Conservation (phyloP, 2,113 vertebrate genomes). For the Zosterops lateralis region DNA sequence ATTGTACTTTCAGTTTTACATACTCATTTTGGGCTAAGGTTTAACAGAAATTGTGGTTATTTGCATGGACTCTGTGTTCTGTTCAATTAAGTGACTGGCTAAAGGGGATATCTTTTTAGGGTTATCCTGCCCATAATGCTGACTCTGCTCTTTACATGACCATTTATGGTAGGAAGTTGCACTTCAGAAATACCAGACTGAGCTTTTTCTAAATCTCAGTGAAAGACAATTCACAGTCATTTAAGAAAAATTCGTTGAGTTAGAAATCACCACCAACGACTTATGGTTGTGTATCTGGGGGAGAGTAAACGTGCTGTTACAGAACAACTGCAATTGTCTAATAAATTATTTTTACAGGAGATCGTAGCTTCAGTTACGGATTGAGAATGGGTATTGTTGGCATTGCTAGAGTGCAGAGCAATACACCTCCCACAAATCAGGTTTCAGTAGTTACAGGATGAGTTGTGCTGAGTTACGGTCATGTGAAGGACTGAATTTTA, state of each 20-base stretch:
- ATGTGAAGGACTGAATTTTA: slow-evolving; percentile 12
- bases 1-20: slow-evolving; percentile 70
- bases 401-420: slow-evolving; percentile 45
- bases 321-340: neutral
- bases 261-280: slow-evolving; percentile 54
- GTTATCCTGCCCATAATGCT: slow-evolving; percentile 32
- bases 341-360: neutral
- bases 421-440: neutral
- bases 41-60: slow-evolving; percentile 68
- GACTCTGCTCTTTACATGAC: slow-evolving; percentile 55
- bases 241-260: slow-evolving; percentile 64
- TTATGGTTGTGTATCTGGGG: neutral
- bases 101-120: slow-evolving; percentile 19
- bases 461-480: neutral
- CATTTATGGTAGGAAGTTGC: slow-evolving; percentile 62
- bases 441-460: slow-evolving; percentile 50
- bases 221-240: slow-evolving; percentile 62
- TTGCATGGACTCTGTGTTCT: slow-evolving; percentile 39
- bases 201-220: slow-evolving; percentile 57
- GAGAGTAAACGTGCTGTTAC: neutral
- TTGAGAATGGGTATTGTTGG: neutral
- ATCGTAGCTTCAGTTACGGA: neutral
- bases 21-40: slow-evolving; percentile 58
- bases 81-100: neutral
- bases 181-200: neutral